Evolutionary conservation across 2,113 vertebrate species (phyloP).

Genomic region (Dicerorhinus sumatrensis): DNA sequence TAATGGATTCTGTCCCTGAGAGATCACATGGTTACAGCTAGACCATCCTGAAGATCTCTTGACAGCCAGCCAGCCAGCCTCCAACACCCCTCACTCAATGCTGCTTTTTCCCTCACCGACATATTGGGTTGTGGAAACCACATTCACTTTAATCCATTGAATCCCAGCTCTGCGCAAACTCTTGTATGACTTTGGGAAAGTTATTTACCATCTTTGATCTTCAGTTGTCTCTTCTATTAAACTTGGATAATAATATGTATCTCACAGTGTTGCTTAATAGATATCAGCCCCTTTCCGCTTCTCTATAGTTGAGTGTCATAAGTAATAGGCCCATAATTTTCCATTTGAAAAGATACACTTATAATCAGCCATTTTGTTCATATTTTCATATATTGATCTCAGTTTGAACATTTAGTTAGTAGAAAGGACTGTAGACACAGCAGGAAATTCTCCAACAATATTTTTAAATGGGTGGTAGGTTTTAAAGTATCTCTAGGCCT

Average conservation of each 20-base stretch:
- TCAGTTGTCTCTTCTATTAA: not conserved
- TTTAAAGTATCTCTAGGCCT: slow-evolving; percentile 63
- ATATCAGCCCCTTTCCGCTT: not conserved
- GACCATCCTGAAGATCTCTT: not conserved
- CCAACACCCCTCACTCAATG: not conserved
- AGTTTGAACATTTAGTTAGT: slow-evolving; percentile 70
- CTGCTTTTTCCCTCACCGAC: not conserved
- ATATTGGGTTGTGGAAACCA: not conserved
- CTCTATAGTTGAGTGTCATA: not conserved
- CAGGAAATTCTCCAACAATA: slow-evolving; percentile 53
- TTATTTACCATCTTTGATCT: not conserved
- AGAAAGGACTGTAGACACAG: slow-evolving; percentile 51
- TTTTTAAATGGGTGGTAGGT: slow-evolving; percentile 54
- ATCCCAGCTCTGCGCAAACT: not conserved
- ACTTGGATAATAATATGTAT: not conserved
- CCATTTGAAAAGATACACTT: slow-evolving; percentile 15
- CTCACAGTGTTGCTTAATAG: not conserved
- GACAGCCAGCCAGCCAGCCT: not conserved
- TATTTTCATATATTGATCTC: slow-evolving; percentile 54
- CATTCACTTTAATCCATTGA: not conserved
- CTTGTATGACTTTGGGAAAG: not conserved
- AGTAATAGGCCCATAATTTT: not conserved
- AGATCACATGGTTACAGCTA: not conserved
- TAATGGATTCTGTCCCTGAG: not conserved
- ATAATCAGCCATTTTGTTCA: slow-evolving; percentile 18